A percentile compares a stretch with the other conserved stretches of the same genome.
These are phyloP conservation scores for Polydrusus cervinus DNA, from an alignment of 2,888 invertebrate genomes.

Conservation along the genomic window DNA sequence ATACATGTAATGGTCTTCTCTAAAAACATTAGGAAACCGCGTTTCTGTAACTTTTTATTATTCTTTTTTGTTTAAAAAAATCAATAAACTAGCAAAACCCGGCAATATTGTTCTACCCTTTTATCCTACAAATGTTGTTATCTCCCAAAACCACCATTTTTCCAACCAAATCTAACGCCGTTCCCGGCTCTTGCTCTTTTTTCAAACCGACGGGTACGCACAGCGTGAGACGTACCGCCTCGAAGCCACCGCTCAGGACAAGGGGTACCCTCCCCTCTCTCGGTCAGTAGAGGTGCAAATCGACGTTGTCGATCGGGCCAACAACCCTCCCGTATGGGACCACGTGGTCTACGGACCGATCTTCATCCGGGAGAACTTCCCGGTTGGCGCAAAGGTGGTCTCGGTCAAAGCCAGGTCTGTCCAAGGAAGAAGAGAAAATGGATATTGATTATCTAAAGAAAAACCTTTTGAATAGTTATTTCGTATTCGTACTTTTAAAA, in stretches of 20 bases:
- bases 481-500: neutral
- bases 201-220: constrained; percentile 27
- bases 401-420: constrained; percentile 99
- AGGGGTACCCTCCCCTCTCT: constrained; percentile 95
- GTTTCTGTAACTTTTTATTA: too few relatives aligned
- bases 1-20: too few relatives aligned
- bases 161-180: constrained; percentile 44
- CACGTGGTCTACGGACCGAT: constrained; percentile 97
- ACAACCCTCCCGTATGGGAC: constrained; percentile 98
- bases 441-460: constrained; percentile 28
- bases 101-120: neutral
- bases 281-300: constrained; percentile 98
- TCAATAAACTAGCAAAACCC: constrained; percentile 11
- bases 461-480: constrained; percentile 37
- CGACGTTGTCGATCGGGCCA: constrained; percentile 98
- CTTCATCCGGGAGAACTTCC: constrained; percentile 98
- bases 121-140: neutral
- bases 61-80: neutral
- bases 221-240: constrained; percentile 98
- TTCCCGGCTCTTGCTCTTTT: constrained; percentile 42
- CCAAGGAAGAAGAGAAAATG: constrained; percentile 41
- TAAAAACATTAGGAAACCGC: too few relatives aligned
- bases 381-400: constrained; percentile 97
- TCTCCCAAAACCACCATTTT: neutral
- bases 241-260: constrained; percentile 98